Conservation (phyloP, 2,113 vertebrate species). For the Cygnus atratus region DNA sequence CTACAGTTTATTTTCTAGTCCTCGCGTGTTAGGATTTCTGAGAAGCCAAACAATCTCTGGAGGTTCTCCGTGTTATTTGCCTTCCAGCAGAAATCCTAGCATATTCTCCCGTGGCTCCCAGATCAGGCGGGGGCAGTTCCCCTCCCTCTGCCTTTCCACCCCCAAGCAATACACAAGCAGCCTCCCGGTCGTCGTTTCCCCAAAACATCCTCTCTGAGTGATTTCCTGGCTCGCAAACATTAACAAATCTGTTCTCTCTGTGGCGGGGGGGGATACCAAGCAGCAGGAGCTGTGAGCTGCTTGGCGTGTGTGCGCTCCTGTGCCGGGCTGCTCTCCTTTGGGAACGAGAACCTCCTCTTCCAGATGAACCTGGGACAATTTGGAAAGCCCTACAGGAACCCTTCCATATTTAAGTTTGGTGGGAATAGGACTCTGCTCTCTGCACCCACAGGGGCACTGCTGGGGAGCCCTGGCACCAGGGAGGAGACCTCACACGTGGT, state of each 20-base stretch:
- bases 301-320: background rate
- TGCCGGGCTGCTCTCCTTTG: background rate
- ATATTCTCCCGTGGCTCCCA: background rate
- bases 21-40: constrained; percentile 6
- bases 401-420: background rate
- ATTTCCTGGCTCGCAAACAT: background rate
- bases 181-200: background rate
- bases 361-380: background rate
- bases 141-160: background rate
- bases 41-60: constrained; percentile 26
- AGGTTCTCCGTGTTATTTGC: constrained; percentile 20
- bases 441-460: too few relatives aligned
- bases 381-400: background rate
- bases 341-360: background rate
- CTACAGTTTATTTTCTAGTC: constrained; percentile 32
- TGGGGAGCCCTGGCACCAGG: too few relatives aligned
- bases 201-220: background rate
- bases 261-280: background rate
- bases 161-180: background rate
- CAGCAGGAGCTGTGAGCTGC: background rate
- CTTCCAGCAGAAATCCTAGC: constrained; percentile 26
- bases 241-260: background rate
- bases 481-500: rapidly evolving
- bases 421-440: background rate
- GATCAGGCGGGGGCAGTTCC: background rate